Percentiles rank a stretch among this genome's conserved stretches.
Evolutionary conservation across 2,797 vertebrate species (phyloP).

Genomic region (Tokudaia muenninki): DNA sequence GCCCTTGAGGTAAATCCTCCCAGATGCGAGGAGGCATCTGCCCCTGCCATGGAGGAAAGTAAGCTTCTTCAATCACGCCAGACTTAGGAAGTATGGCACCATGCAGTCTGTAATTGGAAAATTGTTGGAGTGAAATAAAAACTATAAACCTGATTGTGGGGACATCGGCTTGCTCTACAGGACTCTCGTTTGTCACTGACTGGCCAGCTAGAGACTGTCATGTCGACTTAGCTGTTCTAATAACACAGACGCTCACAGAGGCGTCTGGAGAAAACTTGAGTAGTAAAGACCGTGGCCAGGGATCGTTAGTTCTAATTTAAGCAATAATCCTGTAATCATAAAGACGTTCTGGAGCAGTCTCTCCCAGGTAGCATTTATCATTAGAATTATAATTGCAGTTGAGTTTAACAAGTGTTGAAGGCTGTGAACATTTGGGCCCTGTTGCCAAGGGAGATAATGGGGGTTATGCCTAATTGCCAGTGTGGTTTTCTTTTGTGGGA

Average conservation of each 20-base stretch:
- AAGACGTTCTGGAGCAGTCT: slow-evolving; percentile 5
- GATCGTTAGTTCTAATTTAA: slow-evolving; percentile 29
- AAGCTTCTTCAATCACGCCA: not conserved
- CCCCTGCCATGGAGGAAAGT: not conserved
- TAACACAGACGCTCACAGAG: not conserved
- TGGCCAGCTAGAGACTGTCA: not conserved
- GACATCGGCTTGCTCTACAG: not conserved
- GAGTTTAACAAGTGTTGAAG: not conserved
- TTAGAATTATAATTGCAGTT: slow-evolving; percentile 41
- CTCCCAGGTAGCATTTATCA: slow-evolving; percentile 59
- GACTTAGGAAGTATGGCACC: not conserved
- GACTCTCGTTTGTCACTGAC: not conserved
- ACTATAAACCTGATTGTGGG: not conserved
- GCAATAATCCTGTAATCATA: slow-evolving; percentile 54
- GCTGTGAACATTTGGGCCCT: not conserved
- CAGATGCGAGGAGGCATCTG: not conserved
- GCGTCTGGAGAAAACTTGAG: not conserved
- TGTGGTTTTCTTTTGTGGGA: slow-evolving; percentile 10
- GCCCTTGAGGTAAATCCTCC: not conserved
- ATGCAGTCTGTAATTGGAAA: slow-evolving; percentile 7
- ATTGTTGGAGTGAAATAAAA: slow-evolving; percentile 37
- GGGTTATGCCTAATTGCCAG: not conserved
- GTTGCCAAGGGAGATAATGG: not conserved
- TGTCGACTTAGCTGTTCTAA: not conserved
- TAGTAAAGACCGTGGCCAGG: not conserved